phyloP scores from a whole-genome alignment of 2,113 vertebrate genomes.

The Rhodinocichla rosea region DNA sequence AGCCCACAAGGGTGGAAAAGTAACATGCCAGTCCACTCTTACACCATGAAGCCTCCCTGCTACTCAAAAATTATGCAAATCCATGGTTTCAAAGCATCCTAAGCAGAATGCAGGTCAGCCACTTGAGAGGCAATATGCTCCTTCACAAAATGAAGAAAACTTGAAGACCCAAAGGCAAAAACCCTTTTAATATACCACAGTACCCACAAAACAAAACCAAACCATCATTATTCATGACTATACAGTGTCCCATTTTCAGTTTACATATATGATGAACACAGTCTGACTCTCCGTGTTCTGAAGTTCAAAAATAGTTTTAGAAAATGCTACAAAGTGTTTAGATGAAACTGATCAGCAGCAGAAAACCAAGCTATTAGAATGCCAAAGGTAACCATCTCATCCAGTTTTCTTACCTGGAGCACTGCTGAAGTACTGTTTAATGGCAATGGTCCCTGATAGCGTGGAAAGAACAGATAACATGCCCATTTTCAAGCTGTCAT shows the following conservation, averaged over 20 bases:
- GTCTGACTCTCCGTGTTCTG: background rate
- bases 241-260: background rate
- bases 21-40: background rate
- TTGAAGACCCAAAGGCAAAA: background rate
- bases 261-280: fast-evolving
- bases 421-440: slow-evolving; percentile 90
- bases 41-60: background rate
- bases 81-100: background rate
- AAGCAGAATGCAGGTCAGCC: background rate
- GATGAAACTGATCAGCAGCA: background rate
- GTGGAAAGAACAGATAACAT: slow-evolving; percentile 91
- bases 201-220: background rate
- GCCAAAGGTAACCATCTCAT: background rate
- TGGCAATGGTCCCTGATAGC: slow-evolving; percentile 89
- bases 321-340: background rate
- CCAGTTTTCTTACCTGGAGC: slow-evolving; percentile 76
- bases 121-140: background rate
- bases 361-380: background rate
- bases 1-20: background rate
- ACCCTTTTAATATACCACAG: background rate
- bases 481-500: slow-evolving; percentile 93
- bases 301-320: background rate
- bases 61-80: background rate
- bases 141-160: background rate
- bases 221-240: background rate